Evolutionary conservation across 2,797 vertebrate genomes (phyloP), one percentile per base, ranked within the genome.

Genomic region (Bradypodion pumilum): DNA sequence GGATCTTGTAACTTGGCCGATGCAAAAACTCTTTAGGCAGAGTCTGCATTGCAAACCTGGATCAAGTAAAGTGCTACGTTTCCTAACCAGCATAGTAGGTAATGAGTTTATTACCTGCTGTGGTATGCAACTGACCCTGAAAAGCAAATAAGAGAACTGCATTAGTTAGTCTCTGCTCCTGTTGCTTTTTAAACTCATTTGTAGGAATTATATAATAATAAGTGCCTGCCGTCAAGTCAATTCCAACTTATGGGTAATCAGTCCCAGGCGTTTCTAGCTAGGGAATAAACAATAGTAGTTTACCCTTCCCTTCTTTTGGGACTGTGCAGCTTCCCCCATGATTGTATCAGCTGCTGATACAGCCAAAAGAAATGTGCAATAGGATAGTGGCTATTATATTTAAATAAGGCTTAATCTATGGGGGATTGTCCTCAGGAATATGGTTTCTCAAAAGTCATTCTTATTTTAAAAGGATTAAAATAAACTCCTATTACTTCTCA

Each of bases 41-140:
- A 96, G 89, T 40, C 96, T 95, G 84, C 95, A 96, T 82, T 97
- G 96, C 81, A 91, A 90, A 8, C 96, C 97, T 1, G 89, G 93
- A 60, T 92, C 91, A 85, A 97, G 91, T 63, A 97, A 94, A 65
- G 82, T 91, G 88, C 95, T 96, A 3, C 89, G 89, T 37, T 85
- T 89, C 15, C 93, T 94, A 81, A 97, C 90, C 56, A 82, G 78
- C 52, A 92, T 59, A 1, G 84, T 25, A 5, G 94, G 94, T 59
- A 97, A 81, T 69, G 87, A 85, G 66, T 84, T 93, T 19, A 97
- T 78, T 40, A 91, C 76, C 0, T 87, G 44, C 37, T 92, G 91
- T 69, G 93, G 93, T 60, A 86, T 92, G 29, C 62, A 85, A 65
- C 76, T 74, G 52, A 82, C 77, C 62, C 91, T 94, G 82, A 87